phyloP scores from a whole-genome alignment of 92 coral and sea anemone species.

The Epizoanthus rinbou region DNA sequence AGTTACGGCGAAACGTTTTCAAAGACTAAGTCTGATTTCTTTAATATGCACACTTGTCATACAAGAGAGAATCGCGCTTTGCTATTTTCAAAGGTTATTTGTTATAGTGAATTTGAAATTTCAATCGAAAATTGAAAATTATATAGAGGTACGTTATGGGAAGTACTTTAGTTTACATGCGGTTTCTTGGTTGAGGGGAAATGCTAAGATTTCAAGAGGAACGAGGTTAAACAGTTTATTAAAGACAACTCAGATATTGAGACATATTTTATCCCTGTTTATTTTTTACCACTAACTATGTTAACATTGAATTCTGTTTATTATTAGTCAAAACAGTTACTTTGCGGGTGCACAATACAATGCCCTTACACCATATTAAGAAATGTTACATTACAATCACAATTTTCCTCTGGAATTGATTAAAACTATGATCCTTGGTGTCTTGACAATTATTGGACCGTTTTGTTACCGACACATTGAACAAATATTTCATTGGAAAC shows the following conservation, averaged over 20 bases:
- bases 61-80: no score
- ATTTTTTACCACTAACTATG: constrained; percentile 29
- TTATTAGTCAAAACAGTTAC: constrained; percentile 5
- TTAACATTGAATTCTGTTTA: constrained; percentile 26
- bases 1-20: no score
- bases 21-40: no score
- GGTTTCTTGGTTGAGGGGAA: neutral
- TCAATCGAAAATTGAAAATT: no score
- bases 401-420: neutral
- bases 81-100: no score
- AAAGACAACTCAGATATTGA: constrained; percentile 22
- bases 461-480: neutral
- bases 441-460: neutral
- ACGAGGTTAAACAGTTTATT: neutral
- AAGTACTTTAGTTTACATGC: neutral
- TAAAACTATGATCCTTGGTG: neutral
- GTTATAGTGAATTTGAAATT: no score
- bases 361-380: constrained; percentile 24
- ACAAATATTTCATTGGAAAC: constrained; percentile 2
- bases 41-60: no score
- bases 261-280: constrained; percentile 41
- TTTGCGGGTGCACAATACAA: constrained; percentile 22
- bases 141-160: neutral
- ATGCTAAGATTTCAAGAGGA: neutral
- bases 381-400: neutral